These are phyloP conservation scores for Batillaria attramentaria DNA, from an alignment of 1,140 invertebrate genomes.

Conservation along the genomic window DNA sequence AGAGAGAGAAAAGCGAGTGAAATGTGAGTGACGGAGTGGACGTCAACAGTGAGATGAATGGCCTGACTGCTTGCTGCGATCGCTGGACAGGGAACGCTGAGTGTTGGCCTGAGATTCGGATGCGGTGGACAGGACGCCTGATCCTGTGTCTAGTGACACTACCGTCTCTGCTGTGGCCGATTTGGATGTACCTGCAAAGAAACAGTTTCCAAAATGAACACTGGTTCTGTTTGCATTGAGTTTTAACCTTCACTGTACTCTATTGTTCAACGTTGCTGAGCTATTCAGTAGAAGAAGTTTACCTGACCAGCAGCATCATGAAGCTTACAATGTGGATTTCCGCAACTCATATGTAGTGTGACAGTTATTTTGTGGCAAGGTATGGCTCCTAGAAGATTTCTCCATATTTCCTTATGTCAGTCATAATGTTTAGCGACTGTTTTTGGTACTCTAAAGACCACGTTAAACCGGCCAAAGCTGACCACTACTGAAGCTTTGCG, in stretches of 20 bases:
- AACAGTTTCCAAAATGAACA: background rate
- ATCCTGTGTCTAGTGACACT: slow-evolving; percentile 37
- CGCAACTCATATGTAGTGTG: background rate
- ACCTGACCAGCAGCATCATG: background rate
- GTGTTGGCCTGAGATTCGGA: slow-evolving; percentile 11
- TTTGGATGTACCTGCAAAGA: slow-evolving; percentile 39
- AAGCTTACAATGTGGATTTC: background rate
- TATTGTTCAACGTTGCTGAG: no score
- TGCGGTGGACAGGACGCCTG: slow-evolving; percentile 17
- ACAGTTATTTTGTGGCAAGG: background rate
- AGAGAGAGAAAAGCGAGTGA: background rate
- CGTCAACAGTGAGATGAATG: slow-evolving; percentile 29
- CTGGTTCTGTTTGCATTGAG: background rate
- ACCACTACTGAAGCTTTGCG: no score
- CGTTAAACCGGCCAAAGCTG: no score
- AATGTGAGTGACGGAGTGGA: background rate
- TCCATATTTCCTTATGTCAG: no score
- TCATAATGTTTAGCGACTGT: no score
- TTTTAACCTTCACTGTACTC: background rate
- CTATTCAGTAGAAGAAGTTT: no score
- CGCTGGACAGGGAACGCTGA: background rate
- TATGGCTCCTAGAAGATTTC: background rate
- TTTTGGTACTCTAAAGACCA: no score
- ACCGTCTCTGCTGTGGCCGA: slow-evolving; percentile 49
- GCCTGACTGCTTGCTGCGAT: background rate